Evolutionary conservation across 2,113 vertebrate genomes (phyloP), one percentile per base, ranked within the genome.

Genomic region (Upupa epops): DNA sequence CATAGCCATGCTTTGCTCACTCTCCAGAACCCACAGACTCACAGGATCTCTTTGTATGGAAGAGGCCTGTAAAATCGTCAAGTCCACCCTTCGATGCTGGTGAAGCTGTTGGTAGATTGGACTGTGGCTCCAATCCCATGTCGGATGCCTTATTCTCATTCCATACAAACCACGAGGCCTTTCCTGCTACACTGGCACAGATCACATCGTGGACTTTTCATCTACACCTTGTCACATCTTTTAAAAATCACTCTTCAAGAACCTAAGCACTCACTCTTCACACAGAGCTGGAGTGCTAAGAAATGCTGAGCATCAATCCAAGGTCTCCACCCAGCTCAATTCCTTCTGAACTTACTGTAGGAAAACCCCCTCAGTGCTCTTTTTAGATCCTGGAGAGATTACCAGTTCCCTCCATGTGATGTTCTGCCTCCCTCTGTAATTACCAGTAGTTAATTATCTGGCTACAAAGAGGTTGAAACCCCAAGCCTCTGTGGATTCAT

Each of bases 241-340:
- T 18, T 36, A 29, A 74, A 69, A 83, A 72, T 29, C 49, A 7
- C 20, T 59, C 13, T 42, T 52, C 15, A 42, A 42, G 11, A 11
- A 12, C 40, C 40, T 15, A 15, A 15, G 40, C 40, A 42, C 40
- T 12, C 11, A 15, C 40, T 42, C 40, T 84, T 36, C 37, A 17
- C 7, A 0, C 31, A 12, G 13, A 51, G 28, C 37, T 25, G 48
- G 20, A 21, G 1, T 3, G 0, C 8, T 11, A 8, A 56, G 69
- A 56, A 69, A 88, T 1, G 6, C 34, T 42, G 29, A 64, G 11
- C 56, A 17, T n/a, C 70, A 70, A 86, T 4, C 2, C 19, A 21
- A 36, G 32, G 7, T 75, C 49, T 61, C 46, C 59, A 18, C 20
- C 36, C 63, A 84, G n/a, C 36, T 78, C 61, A 74, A 63, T n/a